A percentile compares a stretch with the other conserved stretches of the same genome.
Conservation (phyloP, 1,140 invertebrate genomes). For the Drosophila arizonae region DNA sequence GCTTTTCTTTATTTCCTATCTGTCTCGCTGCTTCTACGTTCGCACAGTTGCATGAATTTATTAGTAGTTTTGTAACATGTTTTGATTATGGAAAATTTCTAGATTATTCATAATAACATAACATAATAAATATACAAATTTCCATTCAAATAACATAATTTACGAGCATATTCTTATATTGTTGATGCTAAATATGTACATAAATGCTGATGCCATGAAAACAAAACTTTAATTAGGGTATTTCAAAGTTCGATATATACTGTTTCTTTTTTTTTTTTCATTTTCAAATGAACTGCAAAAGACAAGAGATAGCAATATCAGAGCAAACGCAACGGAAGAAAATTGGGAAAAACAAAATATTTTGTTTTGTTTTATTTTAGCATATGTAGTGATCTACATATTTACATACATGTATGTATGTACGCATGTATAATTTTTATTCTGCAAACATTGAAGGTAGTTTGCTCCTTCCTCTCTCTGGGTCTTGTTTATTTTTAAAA, state of each 20-base stretch:
- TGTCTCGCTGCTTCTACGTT: too few relatives aligned
- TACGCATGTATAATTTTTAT: conserved; percentile 38
- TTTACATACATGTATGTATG: conserved; percentile 23
- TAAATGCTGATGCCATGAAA: not conserved
- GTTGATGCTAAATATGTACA: not conserved
- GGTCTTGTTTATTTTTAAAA: conserved; percentile 49
- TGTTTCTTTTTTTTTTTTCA: not conserved
- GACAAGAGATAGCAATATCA: conserved; percentile 3
- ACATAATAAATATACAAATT: not conserved
- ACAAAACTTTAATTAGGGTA: not conserved
- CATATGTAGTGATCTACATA: conserved; percentile 13
- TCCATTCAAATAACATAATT: not conserved
- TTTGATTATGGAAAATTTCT: too few relatives aligned
- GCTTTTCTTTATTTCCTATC: too few relatives aligned
- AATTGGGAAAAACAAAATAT: conserved; percentile 16
- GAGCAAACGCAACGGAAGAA: conserved; percentile 14
- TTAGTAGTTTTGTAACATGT: too few relatives aligned
- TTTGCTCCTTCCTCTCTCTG: conserved; percentile 9
- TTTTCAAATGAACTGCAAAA: not conserved
- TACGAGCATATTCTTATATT: too few relatives aligned
- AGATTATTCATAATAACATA: not conserved
- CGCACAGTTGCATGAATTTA: too few relatives aligned
- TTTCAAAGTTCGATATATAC: not conserved
- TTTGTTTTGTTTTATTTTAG: conserved; percentile 18
- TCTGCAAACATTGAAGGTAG: conserved; percentile 40